Base-by-base conservation (phyloP, 2,888 invertebrate genomes). In the Metalampra italica region DNA sequence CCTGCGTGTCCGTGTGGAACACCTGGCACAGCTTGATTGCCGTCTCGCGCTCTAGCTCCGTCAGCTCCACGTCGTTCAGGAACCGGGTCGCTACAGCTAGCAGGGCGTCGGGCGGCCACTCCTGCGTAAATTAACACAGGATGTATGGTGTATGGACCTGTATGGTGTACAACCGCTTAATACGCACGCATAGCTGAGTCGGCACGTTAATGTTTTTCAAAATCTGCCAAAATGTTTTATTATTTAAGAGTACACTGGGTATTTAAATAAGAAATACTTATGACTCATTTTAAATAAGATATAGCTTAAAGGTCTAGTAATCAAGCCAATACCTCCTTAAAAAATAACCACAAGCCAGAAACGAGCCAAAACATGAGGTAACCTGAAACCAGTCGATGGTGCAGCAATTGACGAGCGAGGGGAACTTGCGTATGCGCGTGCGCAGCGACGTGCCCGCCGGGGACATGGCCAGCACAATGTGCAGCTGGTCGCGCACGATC, bases 321-420 rank as follows among this genome's bases (percentile, higher is more conserved):
- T n/a, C n/a, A n/a, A n/a, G n/a, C n/a, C n/a, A n/a, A n/a, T n/a
- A n/a, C n/a, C n/a, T n/a, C n/a, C n/a, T n/a, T n/a, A n/a, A n/a
- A n/a, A n/a, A n/a, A n/a, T n/a, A n/a, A n/a, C n/a, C n/a, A n/a
- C n/a, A n/a, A n/a, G n/a, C n/a, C n/a, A n/a, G n/a, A n/a, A n/a
- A n/a, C n/a, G n/a, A n/a, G n/a, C n/a, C n/a, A 22, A 2, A 22
- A 22, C 22, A 22, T 2, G 3, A 22, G 2, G n/a, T n/a, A 54
- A 92, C 92, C 90, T 96, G 97, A 78, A 98, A 96, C 98, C 98
- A 98, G 77, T 98, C 97, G 55, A 98, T 97, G 0, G 97, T 98
- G 71, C 98, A 98, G 75, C 97, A 98, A 75, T 97, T 98, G 51
- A 98, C 96, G 15, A 98, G 92, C 0, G 97, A 94, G 0, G 98